phyloP scores from a whole-genome alignment of 2,113 vertebrate species.

The Amphilophus citrinellus region DNA sequence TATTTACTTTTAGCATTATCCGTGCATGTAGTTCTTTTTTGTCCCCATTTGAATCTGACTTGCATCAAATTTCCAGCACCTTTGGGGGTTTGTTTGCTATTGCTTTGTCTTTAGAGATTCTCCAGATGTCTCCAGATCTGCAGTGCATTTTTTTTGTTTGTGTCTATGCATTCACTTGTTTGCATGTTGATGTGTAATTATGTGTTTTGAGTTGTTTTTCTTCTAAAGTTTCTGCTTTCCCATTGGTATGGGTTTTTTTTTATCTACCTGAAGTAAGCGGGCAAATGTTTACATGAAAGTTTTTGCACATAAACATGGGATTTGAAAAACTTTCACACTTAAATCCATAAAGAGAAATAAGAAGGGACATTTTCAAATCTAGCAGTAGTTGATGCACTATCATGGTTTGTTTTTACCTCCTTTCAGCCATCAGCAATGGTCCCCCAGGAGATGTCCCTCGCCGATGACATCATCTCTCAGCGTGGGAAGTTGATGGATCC shows the following conservation, averaged over 20 bases:
- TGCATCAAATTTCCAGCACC: not conserved
- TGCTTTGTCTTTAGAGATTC: not conserved
- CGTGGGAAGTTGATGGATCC: constrained; percentile 75
- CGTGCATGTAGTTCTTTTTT: not conserved
- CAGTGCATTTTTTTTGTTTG: not conserved
- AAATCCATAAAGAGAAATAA: not conserved
- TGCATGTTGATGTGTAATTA: not conserved
- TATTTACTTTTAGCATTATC: not conserved
- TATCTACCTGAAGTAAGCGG: not conserved
- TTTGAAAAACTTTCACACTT: not conserved
- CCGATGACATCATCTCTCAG: constrained; percentile 80
- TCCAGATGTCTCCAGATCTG: not conserved
- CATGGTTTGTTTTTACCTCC: constrained; percentile 18
- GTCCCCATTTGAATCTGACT: not conserved
- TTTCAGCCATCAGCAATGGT: constrained; percentile 57
- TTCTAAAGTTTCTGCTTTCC: not conserved
- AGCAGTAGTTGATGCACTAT: not conserved
- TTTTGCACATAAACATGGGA: not conserved
- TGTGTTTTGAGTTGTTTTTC: not conserved
- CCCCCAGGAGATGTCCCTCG: constrained; percentile 60
- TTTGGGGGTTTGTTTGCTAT: not conserved
- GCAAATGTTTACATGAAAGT: not conserved
- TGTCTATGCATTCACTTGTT: accelerated
- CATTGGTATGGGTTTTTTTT: not conserved
- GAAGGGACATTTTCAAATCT: not conserved